Percentiles rank a stretch among this genome's conserved stretches.
Conservation (phyloP, 2,888 invertebrate genomes). For the Hirtodrosophila cameraria region DNA sequence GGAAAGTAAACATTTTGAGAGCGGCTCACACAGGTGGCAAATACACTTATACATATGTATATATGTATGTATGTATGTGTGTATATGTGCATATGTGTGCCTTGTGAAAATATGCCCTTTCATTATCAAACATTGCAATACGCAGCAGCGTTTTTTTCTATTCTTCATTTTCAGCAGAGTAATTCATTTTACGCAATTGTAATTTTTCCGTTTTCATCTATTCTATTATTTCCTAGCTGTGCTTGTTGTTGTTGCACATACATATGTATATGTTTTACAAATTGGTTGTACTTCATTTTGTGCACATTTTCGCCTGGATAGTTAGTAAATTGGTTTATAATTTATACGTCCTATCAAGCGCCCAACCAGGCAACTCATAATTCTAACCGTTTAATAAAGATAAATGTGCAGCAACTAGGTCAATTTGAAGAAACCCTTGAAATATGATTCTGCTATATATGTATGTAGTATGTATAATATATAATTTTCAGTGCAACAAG, state of each 20-base stretch:
- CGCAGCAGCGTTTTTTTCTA: slow-evolving; percentile 15
- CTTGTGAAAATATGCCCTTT: slow-evolving; percentile 24
- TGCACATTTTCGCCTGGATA: slow-evolving; percentile 60
- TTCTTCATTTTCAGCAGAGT: slow-evolving; percentile 36
- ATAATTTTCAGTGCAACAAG: too few relatives aligned
- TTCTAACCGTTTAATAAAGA: slow-evolving; percentile 68
- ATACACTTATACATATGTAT: background rate
- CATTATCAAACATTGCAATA: slow-evolving; percentile 53
- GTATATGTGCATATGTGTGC: background rate
- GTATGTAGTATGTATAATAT: too few relatives aligned
- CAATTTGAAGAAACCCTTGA: slow-evolving; percentile 28
- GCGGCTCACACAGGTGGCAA: slow-evolving; percentile 58
- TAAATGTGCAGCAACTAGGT: slow-evolving; percentile 68
- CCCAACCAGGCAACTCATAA: slow-evolving; percentile 51
- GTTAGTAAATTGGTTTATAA: slow-evolving; percentile 77
- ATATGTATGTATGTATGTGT: background rate
- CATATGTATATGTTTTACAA: slow-evolving; percentile 42
- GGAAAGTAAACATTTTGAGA: slow-evolving; percentile 10
- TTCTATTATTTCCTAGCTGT: slow-evolving; percentile 2
- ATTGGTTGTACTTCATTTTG: slow-evolving; percentile 68
- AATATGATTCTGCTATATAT: slow-evolving; percentile 4
- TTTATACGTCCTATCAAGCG: slow-evolving; percentile 60
- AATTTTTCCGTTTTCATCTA: slow-evolving; percentile 39
- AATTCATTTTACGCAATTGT: slow-evolving; percentile 62
- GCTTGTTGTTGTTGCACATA: too few relatives aligned